phyloP scores from a whole-genome alignment of 2,888 invertebrate species.

The Chymomyza amoena region DNA sequence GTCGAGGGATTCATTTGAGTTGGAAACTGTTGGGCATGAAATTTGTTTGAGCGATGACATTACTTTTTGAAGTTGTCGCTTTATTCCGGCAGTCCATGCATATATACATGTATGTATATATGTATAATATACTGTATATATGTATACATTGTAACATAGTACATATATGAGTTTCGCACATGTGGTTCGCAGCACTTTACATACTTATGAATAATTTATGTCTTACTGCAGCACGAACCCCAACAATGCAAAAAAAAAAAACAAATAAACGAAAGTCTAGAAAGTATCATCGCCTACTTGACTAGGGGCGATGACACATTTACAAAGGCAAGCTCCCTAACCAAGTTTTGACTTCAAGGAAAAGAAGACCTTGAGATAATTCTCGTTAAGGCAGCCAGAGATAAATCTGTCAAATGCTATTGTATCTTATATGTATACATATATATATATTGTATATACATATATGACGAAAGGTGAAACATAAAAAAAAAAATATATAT shows the following conservation, averaged over 20 bases:
- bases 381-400: background rate
- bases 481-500: background rate
- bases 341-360: background rate
- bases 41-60: conserved; percentile 34
- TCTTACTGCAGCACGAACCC: background rate
- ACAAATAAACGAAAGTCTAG: background rate
- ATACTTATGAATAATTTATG: conserved; percentile 62
- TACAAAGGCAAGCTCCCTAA: background rate
- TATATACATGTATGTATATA: background rate
- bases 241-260: background rate
- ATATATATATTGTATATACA: too few species aligned
- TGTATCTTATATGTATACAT: background rate
- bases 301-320: background rate
- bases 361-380: background rate
- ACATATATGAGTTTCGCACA: conserved; percentile 15
- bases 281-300: background rate
- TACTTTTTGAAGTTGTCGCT: conserved; percentile 33
- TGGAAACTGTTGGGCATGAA: conserved; percentile 51
- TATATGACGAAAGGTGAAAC: background rate
- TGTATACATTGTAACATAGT: too few species aligned
- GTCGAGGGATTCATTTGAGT: conserved; percentile 14
- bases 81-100: background rate
- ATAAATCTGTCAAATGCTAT: background rate
- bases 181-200: conserved; percentile 50
- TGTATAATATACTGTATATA: background rate